Evolutionary conservation across 1,140 invertebrate genomes (phyloP).

Genomic region (Cydia amplana): DNA sequence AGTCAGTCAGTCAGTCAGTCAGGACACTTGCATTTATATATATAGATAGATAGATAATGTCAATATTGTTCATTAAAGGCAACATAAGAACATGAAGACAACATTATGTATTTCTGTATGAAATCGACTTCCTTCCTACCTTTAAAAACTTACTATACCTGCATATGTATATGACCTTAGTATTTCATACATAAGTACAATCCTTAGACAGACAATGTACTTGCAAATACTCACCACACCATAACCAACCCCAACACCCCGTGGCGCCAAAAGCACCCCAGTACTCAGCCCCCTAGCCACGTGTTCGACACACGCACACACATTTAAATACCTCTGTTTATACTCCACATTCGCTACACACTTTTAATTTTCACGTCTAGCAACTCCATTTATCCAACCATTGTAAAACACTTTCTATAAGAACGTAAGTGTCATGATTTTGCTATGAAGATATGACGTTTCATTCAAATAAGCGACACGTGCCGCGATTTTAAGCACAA

Average conservation of each 20-base stretch:
- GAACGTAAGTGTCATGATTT: background rate
- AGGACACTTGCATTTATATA: too few relatives aligned
- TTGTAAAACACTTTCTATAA: background rate
- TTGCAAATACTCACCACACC: background rate
- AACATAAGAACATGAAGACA: too few relatives aligned
- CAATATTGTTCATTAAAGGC: too few relatives aligned
- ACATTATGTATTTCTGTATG: too few relatives aligned
- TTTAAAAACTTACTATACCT: background rate
- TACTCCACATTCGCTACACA: constrained; percentile 33
- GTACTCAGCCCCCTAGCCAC: constrained; percentile 35
- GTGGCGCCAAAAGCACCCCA: background rate
- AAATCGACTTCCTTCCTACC: background rate
- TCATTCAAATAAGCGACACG: constrained; percentile 33
- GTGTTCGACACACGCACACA: constrained; percentile 36
- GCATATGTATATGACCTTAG: too few relatives aligned
- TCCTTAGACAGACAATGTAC: background rate
- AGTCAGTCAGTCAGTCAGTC: too few relatives aligned
- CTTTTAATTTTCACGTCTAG: constrained; percentile 15
- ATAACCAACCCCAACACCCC: background rate
- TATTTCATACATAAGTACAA: background rate
- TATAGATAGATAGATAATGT: too few relatives aligned
- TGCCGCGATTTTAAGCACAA: constrained; percentile 32
- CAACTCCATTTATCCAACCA: background rate
- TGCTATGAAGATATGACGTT: background rate
- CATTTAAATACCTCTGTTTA: too few relatives aligned